Evolutionary conservation across 2,888 invertebrate genomes (phyloP).

Genomic region (Dexiosoma caninum): DNA sequence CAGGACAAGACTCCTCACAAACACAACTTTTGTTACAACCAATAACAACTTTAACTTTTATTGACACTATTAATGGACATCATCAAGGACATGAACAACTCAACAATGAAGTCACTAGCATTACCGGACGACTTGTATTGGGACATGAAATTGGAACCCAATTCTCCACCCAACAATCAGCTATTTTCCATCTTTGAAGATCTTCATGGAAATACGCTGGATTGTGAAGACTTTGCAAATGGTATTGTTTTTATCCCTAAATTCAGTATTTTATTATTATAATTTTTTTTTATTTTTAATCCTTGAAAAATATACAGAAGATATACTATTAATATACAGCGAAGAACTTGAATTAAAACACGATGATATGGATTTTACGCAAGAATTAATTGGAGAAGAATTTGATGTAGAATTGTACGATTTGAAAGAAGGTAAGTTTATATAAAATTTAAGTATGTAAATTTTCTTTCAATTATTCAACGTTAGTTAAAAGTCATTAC

Average conservation of each 20-base stretch:
- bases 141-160: slow-evolving; percentile 76
- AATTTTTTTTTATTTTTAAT: no score
- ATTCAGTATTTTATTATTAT: slow-evolving; percentile 15
- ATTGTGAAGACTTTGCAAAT: slow-evolving; percentile 74
- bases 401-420: slow-evolving; percentile 72
- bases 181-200: slow-evolving; percentile 72
- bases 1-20: slow-evolving; percentile 80
- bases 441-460: neutral
- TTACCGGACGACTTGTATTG: slow-evolving; percentile 75
- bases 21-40: slow-evolving; percentile 62
- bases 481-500: no score
- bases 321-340: slow-evolving; percentile 68
- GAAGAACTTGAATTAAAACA: slow-evolving; percentile 68
- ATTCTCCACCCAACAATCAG: slow-evolving; percentile 74
- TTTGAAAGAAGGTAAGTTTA: slow-evolving; percentile 72
- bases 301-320: no score
- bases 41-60: slow-evolving; percentile 57
- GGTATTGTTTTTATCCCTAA: slow-evolving; percentile 67
- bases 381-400: slow-evolving; percentile 70
- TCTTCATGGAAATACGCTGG: slow-evolving; percentile 66
- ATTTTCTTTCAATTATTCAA: no score
- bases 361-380: slow-evolving; percentile 63
- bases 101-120: slow-evolving; percentile 75
- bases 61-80: slow-evolving; percentile 47
- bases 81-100: slow-evolving; percentile 55